phyloP scores from a whole-genome alignment of 2,888 invertebrate genomes.

The Apodemia zela region DNA sequence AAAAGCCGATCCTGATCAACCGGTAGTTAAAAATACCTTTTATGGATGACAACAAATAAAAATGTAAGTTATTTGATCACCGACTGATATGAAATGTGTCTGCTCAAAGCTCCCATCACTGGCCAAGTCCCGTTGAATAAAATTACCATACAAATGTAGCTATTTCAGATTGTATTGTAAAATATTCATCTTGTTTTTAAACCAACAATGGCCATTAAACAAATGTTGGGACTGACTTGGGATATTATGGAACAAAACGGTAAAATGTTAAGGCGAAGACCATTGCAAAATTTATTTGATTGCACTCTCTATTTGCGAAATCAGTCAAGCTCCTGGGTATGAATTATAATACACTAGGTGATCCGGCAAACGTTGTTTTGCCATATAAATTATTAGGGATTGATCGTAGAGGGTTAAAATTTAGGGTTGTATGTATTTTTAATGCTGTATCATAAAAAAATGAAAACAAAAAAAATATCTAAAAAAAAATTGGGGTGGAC shows the following conservation, averaged over 20 bases:
- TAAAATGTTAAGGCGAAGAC: neutral
- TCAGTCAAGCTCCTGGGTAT: too few relatives aligned
- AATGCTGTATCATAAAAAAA: too few relatives aligned
- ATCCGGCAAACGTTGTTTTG: too few relatives aligned
- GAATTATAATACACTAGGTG: too few relatives aligned
- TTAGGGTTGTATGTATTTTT: too few relatives aligned
- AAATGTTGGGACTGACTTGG: constrained; percentile 38
- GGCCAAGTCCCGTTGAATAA: neutral
- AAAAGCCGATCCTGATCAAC: too few relatives aligned
- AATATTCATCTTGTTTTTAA: constrained; percentile 12
- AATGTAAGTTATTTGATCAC: constrained; percentile 3
- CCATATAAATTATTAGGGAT: too few relatives aligned
- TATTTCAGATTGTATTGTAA: constrained; percentile 6
- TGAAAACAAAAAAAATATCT: too few relatives aligned
- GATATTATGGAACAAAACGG: constrained; percentile 50
- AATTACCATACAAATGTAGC: constrained; percentile 12
- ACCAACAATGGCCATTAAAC: constrained; percentile 29
- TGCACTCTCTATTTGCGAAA: neutral
- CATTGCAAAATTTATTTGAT: neutral
- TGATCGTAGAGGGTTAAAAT: too few relatives aligned
- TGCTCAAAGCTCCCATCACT: constrained; percentile 14
- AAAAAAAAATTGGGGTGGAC: too few relatives aligned
- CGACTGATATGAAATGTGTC: constrained; percentile 26
- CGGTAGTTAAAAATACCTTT: neutral
- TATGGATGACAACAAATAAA: neutral